A percentile compares a stretch with the other conserved stretches of the same genome.
Conservation (phyloP, 2,797 vertebrate genomes). For the Lophius americanus region DNA sequence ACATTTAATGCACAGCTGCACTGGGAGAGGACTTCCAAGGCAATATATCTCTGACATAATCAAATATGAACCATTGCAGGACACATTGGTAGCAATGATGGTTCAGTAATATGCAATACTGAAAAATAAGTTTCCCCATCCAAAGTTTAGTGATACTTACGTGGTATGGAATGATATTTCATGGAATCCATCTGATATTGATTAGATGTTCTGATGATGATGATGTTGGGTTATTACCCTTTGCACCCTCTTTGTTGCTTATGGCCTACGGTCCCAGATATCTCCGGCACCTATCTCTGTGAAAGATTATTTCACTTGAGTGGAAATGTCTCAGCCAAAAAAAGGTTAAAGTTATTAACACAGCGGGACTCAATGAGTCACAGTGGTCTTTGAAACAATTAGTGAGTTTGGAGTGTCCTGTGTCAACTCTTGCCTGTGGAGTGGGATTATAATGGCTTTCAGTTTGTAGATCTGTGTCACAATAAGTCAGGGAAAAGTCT, state of each 20-base stretch:
- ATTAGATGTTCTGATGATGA: conserved; percentile 1
- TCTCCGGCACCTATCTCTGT: conserved; percentile 6
- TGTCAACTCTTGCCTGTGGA: conserved; percentile 15
- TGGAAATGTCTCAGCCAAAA: conserved; percentile 8
- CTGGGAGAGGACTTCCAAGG: too few relatives aligned
- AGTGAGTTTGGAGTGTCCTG: conserved; percentile 42
- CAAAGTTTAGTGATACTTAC: too few relatives aligned
- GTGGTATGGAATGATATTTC: background rate
- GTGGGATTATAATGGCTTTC: conserved; percentile 21
- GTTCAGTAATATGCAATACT: too few relatives aligned
- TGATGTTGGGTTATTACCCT: conserved; percentile 2
- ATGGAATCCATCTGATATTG: background rate
- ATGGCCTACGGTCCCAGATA: conserved; percentile 11
- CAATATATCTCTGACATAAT: too few relatives aligned
- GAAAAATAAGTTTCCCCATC: too few relatives aligned
- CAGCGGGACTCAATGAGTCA: conserved; percentile 40
- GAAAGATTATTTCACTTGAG: conserved; percentile 39
- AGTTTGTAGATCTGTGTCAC: conserved; percentile 13
- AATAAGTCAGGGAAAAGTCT: background rate
- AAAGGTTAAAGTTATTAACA: conserved; percentile 65
- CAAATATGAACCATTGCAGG: too few relatives aligned
- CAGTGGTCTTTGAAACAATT: conserved; percentile 54
- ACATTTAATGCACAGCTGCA: too few relatives aligned
- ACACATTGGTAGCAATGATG: too few relatives aligned
- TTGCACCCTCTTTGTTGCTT: conserved; percentile 12